These are phyloP conservation scores for Mastomys natalensis DNA, from an alignment of 2,113 vertebrate genomes.

Conservation along the genomic window DNA sequence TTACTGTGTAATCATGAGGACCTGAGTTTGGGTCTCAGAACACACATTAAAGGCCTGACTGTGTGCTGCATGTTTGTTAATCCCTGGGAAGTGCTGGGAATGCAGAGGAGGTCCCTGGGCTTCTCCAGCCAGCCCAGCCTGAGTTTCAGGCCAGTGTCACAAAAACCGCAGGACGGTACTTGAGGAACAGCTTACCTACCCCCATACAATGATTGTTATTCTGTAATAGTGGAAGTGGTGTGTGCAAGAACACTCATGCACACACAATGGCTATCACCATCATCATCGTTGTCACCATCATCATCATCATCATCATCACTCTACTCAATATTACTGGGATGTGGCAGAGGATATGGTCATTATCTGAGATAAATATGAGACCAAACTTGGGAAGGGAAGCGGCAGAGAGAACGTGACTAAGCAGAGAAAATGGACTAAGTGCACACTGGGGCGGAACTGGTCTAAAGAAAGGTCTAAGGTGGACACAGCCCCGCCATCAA, in stretches of 20 bases:
- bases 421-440: constrained; percentile 14
- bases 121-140: not conserved
- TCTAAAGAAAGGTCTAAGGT: not conserved
- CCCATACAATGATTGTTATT: not conserved
- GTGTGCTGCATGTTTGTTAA: not conserved
- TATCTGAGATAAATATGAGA: constrained; percentile 1
- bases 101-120: not conserved
- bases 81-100: not conserved
- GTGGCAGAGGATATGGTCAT: not conserved
- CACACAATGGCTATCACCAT: not conserved
- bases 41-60: not conserved
- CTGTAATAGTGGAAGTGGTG: not conserved
- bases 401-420: constrained; percentile 20
- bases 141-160: not conserved
- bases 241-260: not conserved
- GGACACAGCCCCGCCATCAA: not conserved
- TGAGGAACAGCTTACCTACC: not conserved
- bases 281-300: not conserved
- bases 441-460: accelerated
- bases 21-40: not conserved
- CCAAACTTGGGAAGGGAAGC: not conserved
- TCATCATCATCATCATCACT: not conserved
- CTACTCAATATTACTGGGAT: too few species aligned
- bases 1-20: not conserved
- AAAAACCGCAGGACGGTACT: too few species aligned